Base-by-base conservation (phyloP, 2,888 invertebrate species). In the Cantharis rufa region DNA sequence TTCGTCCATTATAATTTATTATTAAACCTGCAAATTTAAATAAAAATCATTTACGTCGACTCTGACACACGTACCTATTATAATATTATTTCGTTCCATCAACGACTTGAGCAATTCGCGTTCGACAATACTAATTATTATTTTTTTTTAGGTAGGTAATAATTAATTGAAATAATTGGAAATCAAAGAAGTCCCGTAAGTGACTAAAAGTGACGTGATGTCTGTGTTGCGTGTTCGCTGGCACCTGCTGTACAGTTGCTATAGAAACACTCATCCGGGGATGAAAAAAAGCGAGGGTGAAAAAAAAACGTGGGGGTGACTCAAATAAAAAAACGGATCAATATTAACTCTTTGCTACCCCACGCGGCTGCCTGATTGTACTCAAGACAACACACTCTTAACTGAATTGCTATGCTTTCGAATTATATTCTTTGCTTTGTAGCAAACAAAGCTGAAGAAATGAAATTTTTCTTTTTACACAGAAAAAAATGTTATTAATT, bases 301-400 rank as follows among this genome's bases (percentile, higher is more conserved):
- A 90, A 91, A 89, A 48, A 89, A 90, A 90, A 89, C 90, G 89
- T 90, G 90, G 89, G 91, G 90, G 90, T 90, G 90, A 91, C 90
- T 90, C 90, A 90, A 91, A 91, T 90, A 90, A 91, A 91, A 89
- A 91, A 90, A 90, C 90, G 90, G 91, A 91, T 91, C 91, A 91
- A 91, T 91, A 91, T 91, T 91, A 91, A 91, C 91, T 91, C 91
- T 91, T 91, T 91, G 90, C 89, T 89, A 89, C 86, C 87, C 86
- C 86, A 85, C 86, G 86, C 87, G 84, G 83, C 84, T 82, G 84
- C 82, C 82, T 84, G 84, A 84, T 84, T 84, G 84, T 84, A 81
- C 80, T 78, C 80, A 77, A 81, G 81, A 79, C 79, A 79, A 79
- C 79, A 81, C 82, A 83, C 83, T 82, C 83, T 83, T 83, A 83